Percentiles rank a stretch among this genome's conserved stretches.
These are phyloP conservation scores for Xiphorhynchus erythropygius DNA, from an alignment of 2,797 vertebrate species.

Conservation along the genomic window DNA sequence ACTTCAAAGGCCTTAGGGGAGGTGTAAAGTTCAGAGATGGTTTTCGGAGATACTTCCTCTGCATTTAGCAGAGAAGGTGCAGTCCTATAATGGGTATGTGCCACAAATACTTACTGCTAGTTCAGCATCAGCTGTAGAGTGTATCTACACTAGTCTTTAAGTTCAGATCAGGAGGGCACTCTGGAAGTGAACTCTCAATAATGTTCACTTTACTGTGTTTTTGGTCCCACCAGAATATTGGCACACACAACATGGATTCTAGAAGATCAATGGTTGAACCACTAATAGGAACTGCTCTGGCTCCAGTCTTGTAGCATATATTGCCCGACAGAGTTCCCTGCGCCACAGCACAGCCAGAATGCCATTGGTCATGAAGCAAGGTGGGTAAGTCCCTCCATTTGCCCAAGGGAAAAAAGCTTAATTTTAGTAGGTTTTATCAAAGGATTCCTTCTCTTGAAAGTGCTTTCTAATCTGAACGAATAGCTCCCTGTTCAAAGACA, in stretches of 20 bases:
- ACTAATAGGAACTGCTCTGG: neutral
- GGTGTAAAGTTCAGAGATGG: neutral
- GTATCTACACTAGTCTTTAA: neutral
- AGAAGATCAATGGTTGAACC: neutral
- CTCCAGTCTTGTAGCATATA: neutral
- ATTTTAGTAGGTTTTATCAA: neutral
- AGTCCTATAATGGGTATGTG: neutral
- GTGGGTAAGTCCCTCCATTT: neutral
- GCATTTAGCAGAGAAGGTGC: neutral
- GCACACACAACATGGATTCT: neutral
- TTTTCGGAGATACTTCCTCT: neutral
- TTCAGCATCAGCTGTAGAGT: neutral
- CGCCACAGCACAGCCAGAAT: fast-evolving
- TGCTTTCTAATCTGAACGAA: neutral
- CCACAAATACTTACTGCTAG: neutral
- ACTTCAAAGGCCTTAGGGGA: neutral
- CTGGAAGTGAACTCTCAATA: neutral
- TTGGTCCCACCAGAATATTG: neutral
- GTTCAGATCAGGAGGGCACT: neutral
- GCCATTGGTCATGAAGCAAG: neutral
- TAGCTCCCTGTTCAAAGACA: neutral
- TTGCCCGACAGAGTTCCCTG: neutral
- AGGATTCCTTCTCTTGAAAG: neutral
- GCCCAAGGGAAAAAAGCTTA: neutral
- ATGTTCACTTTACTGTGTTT: neutral